These are phyloP conservation scores for Pyrrhosoma nymphula DNA, from an alignment of 2,888 invertebrate genomes.

Conservation along the genomic window DNA sequence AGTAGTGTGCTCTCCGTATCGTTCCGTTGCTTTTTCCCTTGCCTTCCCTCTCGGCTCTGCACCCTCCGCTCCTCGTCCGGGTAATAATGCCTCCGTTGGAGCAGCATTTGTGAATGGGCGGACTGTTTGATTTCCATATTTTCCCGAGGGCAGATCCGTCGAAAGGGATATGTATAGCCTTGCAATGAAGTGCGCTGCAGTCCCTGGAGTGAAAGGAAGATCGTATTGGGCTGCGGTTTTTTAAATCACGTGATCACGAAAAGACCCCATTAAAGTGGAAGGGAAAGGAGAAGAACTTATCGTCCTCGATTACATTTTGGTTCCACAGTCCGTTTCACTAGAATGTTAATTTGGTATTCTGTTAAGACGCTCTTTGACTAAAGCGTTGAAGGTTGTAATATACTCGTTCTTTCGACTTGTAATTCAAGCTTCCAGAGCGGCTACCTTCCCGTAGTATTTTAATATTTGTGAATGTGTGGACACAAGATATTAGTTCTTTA, in stretches of 20 bases:
- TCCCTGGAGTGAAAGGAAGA: background rate
- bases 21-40: slow-evolving; percentile 10
- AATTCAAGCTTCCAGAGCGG: too few relatives aligned
- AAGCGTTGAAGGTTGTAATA: too few relatives aligned
- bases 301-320: background rate
- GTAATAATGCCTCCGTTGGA: background rate
- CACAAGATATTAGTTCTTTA: too few relatives aligned
- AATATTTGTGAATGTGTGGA: too few relatives aligned
- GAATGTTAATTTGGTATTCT: too few relatives aligned
- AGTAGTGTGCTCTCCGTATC: slow-evolving; percentile 71
- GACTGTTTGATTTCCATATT: background rate
- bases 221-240: background rate
- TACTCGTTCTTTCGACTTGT: too few relatives aligned
- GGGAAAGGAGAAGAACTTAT: background rate
- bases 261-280: background rate
- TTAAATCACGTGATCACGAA: background rate
- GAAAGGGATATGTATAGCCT: background rate
- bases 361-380: too few relatives aligned
- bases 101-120: background rate
- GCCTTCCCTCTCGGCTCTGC: background rate
- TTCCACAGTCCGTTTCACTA: too few relatives aligned
- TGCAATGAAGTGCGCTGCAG: background rate
- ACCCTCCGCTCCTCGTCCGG: background rate
- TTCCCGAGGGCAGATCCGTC: background rate
- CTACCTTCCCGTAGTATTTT: too few relatives aligned